Evolutionary conservation across 2,113 vertebrate species (phyloP).

Genomic region (Eonycteris spelaea): DNA sequence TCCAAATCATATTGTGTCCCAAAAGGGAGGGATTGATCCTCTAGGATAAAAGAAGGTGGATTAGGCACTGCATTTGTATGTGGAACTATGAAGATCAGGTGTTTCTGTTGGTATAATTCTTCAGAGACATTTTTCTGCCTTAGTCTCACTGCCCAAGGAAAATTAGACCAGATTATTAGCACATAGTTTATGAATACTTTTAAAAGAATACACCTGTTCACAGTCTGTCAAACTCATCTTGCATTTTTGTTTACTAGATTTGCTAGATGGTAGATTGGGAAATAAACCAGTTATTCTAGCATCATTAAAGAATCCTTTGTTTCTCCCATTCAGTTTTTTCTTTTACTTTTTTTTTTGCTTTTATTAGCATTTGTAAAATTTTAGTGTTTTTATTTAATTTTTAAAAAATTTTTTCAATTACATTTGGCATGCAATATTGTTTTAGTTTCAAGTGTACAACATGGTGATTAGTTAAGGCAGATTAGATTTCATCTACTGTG

Average conservation of each 20-base stretch:
- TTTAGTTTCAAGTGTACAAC: too few relatives aligned
- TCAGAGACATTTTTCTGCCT: background rate
- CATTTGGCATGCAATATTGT: too few relatives aligned
- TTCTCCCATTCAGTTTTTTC: background rate
- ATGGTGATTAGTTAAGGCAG: background rate
- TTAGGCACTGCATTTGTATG: background rate
- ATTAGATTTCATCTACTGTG: background rate
- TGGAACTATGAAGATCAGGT: background rate
- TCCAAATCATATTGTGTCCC: background rate
- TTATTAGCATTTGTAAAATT: too few relatives aligned
- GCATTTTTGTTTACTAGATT: constrained; percentile 1
- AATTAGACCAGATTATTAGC: background rate
- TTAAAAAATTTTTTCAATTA: too few relatives aligned
- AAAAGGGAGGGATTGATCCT: background rate
- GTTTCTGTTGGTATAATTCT: background rate
- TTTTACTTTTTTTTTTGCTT: background rate
- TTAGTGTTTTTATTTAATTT: too few relatives aligned
- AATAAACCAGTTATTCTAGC: background rate
- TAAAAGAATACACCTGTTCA: background rate
- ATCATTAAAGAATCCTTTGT: background rate
- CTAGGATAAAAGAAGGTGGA: background rate
- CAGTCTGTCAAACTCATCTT: background rate
- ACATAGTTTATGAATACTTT: background rate
- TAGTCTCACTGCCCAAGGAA: background rate
- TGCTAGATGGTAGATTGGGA: background rate